These are phyloP conservation scores for Trachelus stipa DNA, from an alignment of 2,888 invertebrate species.

Conservation along the genomic window DNA sequence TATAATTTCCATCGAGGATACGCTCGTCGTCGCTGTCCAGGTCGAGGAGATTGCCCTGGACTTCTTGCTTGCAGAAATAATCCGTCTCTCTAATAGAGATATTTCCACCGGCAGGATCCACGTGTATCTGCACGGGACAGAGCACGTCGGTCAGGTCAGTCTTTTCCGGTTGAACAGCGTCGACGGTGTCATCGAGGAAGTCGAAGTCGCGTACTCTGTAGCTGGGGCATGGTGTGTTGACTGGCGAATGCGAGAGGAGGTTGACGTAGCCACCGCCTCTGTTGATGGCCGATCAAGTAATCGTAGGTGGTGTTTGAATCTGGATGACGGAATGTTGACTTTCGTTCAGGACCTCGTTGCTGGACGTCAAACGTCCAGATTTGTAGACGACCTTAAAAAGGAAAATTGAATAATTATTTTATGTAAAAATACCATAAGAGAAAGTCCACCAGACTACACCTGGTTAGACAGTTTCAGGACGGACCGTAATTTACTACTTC, in stretches of 20 bases:
- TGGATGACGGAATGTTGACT: slow-evolving; percentile 20
- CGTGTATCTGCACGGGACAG: slow-evolving; percentile 47
- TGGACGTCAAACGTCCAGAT: slow-evolving; percentile 31
- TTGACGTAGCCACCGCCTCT: slow-evolving; percentile 48
- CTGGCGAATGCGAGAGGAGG: slow-evolving; percentile 50
- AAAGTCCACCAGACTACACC: too few relatives aligned
- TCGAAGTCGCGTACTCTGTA: slow-evolving; percentile 41
- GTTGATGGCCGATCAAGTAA: slow-evolving; percentile 50
- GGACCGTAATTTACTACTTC: too few relatives aligned
- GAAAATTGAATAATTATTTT: too few relatives aligned
- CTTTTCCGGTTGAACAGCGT: slow-evolving; percentile 6
- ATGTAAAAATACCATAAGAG: too few relatives aligned
- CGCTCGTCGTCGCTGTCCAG: slow-evolving; percentile 35
- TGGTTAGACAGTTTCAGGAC: too few relatives aligned
- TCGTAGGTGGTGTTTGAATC: slow-evolving; percentile 25
- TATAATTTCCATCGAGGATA: slow-evolving; percentile 36
- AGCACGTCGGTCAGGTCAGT: slow-evolving; percentile 24
- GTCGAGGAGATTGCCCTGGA: slow-evolving; percentile 32
- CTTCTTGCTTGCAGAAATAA: slow-evolving; percentile 11
- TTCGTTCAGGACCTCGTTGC: slow-evolving; percentile 44
- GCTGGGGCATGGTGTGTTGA: slow-evolving; percentile 52
- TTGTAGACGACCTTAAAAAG: slow-evolving; percentile 42
- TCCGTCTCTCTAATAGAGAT: slow-evolving; percentile 15
- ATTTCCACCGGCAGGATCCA: slow-evolving; percentile 7
- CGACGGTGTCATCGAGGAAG: slow-evolving; percentile 43